Percentiles rank a stretch among this genome's conserved stretches.
phyloP scores from a whole-genome alignment of 2,113 vertebrate species.

The Porphyrio hochstetteri region DNA sequence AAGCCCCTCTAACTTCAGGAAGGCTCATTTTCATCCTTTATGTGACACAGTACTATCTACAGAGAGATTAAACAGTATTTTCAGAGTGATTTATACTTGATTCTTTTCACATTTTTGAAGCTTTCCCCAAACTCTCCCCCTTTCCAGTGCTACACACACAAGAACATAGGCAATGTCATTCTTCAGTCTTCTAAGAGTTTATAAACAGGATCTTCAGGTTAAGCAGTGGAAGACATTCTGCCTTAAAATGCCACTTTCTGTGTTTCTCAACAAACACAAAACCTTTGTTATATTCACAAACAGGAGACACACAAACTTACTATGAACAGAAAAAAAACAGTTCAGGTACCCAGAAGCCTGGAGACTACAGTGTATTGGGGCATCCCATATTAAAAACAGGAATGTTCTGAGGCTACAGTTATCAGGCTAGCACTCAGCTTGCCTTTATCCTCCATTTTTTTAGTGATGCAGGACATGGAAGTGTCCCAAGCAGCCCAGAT shows the following conservation, averaged over 20 bases:
- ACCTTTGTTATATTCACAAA: background rate
- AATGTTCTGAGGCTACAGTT: background rate
- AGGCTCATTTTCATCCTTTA: background rate
- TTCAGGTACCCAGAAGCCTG: background rate
- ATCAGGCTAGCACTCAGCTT: background rate
- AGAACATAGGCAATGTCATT: background rate
- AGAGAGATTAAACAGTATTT: background rate
- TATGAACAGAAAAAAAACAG: background rate
- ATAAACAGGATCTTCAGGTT: background rate
- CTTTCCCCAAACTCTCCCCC: background rate
- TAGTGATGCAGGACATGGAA: background rate
- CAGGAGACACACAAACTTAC: background rate
- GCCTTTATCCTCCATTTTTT: background rate
- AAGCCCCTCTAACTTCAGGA: background rate
- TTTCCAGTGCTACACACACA: background rate
- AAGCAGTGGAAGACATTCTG: background rate
- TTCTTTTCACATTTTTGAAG: background rate
- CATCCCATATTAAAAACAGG: background rate
- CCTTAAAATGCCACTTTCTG: background rate
- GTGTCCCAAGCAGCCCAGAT: slow-evolving; percentile 33
- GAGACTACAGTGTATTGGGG: background rate
- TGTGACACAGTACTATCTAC: background rate
- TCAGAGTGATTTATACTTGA: background rate
- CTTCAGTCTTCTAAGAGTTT: background rate
- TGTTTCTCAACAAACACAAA: background rate